These are phyloP conservation scores for Gisinianus flammeolus DNA, from an alignment of 2,888 invertebrate genomes.

Conservation along the genomic window DNA sequence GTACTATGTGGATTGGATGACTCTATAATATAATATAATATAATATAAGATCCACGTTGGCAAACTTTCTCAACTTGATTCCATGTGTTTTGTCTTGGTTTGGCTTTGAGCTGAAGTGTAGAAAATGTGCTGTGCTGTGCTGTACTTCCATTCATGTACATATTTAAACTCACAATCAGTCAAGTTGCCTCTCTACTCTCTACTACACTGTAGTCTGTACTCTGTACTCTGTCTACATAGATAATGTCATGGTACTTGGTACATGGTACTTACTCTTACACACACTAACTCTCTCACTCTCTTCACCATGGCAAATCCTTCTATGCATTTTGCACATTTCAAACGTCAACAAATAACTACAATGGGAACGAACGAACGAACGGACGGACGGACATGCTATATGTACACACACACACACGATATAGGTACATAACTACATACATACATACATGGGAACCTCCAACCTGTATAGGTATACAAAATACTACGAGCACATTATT, in stretches of 20 bases:
- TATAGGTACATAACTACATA: background rate
- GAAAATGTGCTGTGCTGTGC: background rate
- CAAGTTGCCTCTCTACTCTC: background rate
- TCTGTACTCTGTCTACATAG: background rate
- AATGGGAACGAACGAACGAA: background rate
- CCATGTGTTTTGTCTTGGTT: background rate
- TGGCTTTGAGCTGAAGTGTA: background rate
- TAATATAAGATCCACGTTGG: constrained; percentile 12
- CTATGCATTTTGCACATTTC: background rate
- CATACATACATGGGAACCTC: background rate
- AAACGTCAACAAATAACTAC: background rate
- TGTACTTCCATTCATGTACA: too few relatives aligned
- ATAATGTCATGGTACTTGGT: too few relatives aligned
- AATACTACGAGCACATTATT: background rate
- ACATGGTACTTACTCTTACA: background rate
- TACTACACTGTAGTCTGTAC: background rate
- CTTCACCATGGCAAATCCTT: constrained; percentile 1
- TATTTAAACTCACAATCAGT: background rate
- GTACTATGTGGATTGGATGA: too few relatives aligned
- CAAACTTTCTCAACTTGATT: constrained; percentile 2
- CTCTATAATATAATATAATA: too few relatives aligned
- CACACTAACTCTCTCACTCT: too few relatives aligned
- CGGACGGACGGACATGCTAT: background rate
- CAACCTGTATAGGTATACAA: background rate
- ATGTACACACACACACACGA: too few relatives aligned